These are phyloP conservation scores for Cerceris ruficornis DNA, from an alignment of 2,888 invertebrate species.

Conservation along the genomic window DNA sequence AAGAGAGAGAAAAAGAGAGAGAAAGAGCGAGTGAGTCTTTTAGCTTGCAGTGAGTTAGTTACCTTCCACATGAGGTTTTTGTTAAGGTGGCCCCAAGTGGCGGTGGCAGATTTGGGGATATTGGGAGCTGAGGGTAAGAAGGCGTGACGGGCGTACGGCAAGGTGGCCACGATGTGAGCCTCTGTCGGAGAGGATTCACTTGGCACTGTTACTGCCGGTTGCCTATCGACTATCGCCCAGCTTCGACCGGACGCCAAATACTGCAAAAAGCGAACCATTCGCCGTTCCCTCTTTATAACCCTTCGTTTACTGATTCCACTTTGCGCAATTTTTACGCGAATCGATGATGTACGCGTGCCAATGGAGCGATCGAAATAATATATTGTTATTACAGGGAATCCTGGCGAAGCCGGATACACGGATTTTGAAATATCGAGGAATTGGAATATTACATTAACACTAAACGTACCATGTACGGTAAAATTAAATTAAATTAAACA, in stretches of 20 bases:
- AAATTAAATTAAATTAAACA: no score
- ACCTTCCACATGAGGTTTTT: conserved; percentile 86
- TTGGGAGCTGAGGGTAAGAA: conserved; percentile 82
- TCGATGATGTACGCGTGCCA: no score
- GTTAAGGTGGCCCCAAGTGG: conserved; percentile 86
- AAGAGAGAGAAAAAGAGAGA: conserved; percentile 39
- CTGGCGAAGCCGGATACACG: no score
- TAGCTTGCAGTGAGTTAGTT: conserved; percentile 78
- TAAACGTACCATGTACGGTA: no score
- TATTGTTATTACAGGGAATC: no score
- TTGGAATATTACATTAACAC: no score
- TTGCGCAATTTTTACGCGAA: not conserved
- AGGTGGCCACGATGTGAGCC: conserved; percentile 79
- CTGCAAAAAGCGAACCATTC: conserved; percentile 77
- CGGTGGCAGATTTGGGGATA: conserved; percentile 85
- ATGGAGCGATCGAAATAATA: no score
- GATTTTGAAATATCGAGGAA: no score
- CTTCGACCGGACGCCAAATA: conserved; percentile 81
- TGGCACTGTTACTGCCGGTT: conserved; percentile 74
- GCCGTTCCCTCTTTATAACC: conserved; percentile 65
- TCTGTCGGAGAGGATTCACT: conserved; percentile 79
- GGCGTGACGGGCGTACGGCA: conserved; percentile 80
- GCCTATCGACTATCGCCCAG: conserved; percentile 80
- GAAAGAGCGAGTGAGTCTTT: conserved; percentile 53
- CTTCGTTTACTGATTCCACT: conserved; percentile 59